Percentiles rank a stretch among this genome's conserved stretches.
Conservation (phyloP, 2,888 invertebrate species). For the Lycaena phlaeas region DNA sequence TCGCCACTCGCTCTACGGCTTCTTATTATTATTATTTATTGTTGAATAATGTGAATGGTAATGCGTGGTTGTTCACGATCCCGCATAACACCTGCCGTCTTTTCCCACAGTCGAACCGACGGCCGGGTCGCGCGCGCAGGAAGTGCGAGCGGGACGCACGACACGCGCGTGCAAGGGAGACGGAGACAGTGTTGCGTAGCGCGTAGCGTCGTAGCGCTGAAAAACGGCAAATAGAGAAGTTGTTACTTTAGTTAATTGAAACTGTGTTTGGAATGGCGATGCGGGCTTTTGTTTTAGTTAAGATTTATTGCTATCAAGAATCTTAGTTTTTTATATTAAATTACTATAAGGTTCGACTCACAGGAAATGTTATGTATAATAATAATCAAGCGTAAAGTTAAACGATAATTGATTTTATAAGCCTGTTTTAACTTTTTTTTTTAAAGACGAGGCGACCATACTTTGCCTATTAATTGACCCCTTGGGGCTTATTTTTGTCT, state of each 20-base stretch:
- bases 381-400: no score
- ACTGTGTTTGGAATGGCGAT: slow-evolving; percentile 1
- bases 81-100: slow-evolving; percentile 75
- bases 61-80: slow-evolving; percentile 74
- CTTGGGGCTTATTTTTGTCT: no score
- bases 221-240: slow-evolving; percentile 5
- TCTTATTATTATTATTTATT: slow-evolving; percentile 73
- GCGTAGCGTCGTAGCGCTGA: slow-evolving; percentile 32
- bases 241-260: slow-evolving; percentile 4
- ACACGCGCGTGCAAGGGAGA: slow-evolving; percentile 52
- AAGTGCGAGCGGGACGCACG: slow-evolving; percentile 46
- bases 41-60: slow-evolving; percentile 74
- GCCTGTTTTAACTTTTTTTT: no score
- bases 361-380: no score
- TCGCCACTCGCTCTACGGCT: slow-evolving; percentile 69
- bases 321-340: no score
- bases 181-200: slow-evolving; percentile 29
- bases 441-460: no score
- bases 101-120: slow-evolving; percentile 71
- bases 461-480: no score
- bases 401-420: no score
- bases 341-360: no score
- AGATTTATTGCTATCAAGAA: no score
- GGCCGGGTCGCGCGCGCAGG: slow-evolving; percentile 55
- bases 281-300: slow-evolving; percentile 6